These are phyloP conservation scores for Machaerirhynchus nigripectus DNA, from an alignment of 2,113 vertebrate genomes.

Conservation along the genomic window DNA sequence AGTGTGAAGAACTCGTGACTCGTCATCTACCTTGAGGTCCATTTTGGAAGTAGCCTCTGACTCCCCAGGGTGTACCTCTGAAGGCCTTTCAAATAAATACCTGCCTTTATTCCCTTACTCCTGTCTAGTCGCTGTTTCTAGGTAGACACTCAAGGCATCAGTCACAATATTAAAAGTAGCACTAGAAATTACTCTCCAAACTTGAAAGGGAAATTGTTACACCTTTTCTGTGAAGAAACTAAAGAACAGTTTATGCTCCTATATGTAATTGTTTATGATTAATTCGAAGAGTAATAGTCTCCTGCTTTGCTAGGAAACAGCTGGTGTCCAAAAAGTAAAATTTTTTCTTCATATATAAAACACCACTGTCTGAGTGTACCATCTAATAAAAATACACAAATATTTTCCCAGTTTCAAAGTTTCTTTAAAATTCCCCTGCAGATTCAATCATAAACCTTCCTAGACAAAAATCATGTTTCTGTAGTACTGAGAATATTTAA, in stretches of 20 bases:
- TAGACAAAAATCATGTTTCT: conserved; percentile 33
- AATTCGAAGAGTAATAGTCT: not conserved
- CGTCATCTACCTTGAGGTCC: too few relatives aligned
- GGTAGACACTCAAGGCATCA: not conserved
- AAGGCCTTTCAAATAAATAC: too few relatives aligned
- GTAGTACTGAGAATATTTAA: not conserved
- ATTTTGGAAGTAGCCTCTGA: too few relatives aligned
- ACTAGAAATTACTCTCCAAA: not conserved
- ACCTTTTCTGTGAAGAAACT: not conserved
- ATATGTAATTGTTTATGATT: not conserved
- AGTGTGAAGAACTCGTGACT: too few relatives aligned
- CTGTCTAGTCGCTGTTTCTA: too few relatives aligned
- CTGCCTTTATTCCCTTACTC: too few relatives aligned
- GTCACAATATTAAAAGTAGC: not conserved
- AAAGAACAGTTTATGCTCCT: not conserved
- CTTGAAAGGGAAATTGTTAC: not conserved
- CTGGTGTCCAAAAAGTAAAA: not conserved
- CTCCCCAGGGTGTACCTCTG: too few relatives aligned
- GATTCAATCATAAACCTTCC: not conserved
- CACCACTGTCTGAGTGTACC: not conserved
- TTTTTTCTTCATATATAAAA: not conserved
- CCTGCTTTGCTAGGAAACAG: not conserved
- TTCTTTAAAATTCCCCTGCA: not conserved
- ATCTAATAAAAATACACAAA: not conserved
- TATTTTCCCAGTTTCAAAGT: not conserved